Base-by-base conservation (phyloP, 2,797 vertebrate genomes). In the Dipus sagitta region DNA sequence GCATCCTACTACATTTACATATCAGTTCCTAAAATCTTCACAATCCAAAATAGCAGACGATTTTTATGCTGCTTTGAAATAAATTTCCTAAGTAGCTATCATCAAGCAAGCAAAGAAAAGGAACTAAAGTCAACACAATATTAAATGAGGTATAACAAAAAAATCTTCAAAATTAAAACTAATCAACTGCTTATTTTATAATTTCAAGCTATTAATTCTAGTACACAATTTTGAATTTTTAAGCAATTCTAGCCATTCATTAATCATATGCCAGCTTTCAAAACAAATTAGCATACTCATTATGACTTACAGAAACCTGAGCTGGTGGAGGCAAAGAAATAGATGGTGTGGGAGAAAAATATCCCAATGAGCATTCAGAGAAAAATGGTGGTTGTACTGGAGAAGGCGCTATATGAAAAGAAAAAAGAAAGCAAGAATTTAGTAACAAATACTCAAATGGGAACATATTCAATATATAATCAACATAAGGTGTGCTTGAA, bases 231-330 rank as follows among this genome's bases (percentile, higher is more conserved):
- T 26, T 70, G 26, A 47, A 74, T 52, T 90, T 92, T 84, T 60
- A 94, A 89, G 42, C 6, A 96, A 87, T 92, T 8, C 30, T 90
- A 90, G 81, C 26, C 52, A 92, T 70, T 65, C 8, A 80, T 80
- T 94, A 92, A 89, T 71, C 62, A 88, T 26, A 88, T 8, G 11
- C 18, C 34, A 79, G 32, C 76, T 94, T 94, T 89, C 52, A 68
- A 95, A 86, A 92, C 3, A 88, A 89, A 80, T 83, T 89, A 77
- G 92, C 86, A 75, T 1, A 93, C 30, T 78, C 84, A 79, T 94
- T 77, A 28, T 94, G 91, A 98, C 98, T 91, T 98, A 99, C 99
- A 98, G 98, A 98, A 97, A 98, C 97, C 74, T 98, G 98, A 89
- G 98, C 97, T 74, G 98, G 96, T 17, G 98, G 94, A 74, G 98